Evolutionary conservation across 2,797 vertebrate genomes (phyloP).

Genomic region (Sebastes steindachneri): DNA sequence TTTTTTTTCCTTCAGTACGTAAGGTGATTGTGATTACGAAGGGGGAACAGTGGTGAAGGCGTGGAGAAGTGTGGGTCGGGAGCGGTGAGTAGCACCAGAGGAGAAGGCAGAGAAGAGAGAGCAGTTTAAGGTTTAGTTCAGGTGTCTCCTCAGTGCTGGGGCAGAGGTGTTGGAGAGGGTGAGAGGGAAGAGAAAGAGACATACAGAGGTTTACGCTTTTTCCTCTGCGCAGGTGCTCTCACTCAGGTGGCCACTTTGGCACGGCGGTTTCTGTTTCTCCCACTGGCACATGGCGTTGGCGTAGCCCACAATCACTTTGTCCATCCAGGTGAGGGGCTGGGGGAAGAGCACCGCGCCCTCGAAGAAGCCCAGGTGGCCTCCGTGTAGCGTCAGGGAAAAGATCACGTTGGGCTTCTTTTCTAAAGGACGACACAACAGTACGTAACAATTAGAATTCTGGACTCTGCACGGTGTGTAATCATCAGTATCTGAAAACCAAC

Average conservation of each 20-base stretch:
- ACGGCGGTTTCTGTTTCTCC: slow-evolving; percentile 94
- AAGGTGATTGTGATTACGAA: slow-evolving; percentile 64
- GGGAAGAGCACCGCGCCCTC: slow-evolving; percentile 96
- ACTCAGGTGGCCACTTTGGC: slow-evolving; percentile 86
- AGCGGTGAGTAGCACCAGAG: slow-evolving; percentile 58
- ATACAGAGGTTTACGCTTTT: slow-evolving; percentile 64
- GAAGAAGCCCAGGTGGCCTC: slow-evolving; percentile 98
- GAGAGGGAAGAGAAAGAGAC: background rate
- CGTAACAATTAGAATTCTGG: slow-evolving; percentile 5
- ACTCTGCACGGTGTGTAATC: background rate
- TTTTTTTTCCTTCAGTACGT: slow-evolving; percentile 41
- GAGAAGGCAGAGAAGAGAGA: slow-evolving; percentile 65
- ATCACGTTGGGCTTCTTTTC: slow-evolving; percentile 86
- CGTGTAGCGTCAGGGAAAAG: slow-evolving; percentile 93
- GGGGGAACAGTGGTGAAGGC: slow-evolving; percentile 51
- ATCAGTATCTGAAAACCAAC: background rate
- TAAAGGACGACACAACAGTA: slow-evolving; percentile 40
- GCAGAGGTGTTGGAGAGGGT: slow-evolving; percentile 5
- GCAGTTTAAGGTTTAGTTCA: slow-evolving; percentile 57
- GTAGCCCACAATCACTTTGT: slow-evolving; percentile 96
- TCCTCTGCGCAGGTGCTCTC: slow-evolving; percentile 80
- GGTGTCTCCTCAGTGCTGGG: slow-evolving; percentile 60
- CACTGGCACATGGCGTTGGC: slow-evolving; percentile 94
- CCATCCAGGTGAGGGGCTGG: slow-evolving; percentile 98
- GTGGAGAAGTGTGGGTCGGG: slow-evolving; percentile 12